A percentile compares a stretch with the other conserved stretches of the same genome.
phyloP scores from a whole-genome alignment of 2,113 vertebrate species.

The Noctilio leporinus region DNA sequence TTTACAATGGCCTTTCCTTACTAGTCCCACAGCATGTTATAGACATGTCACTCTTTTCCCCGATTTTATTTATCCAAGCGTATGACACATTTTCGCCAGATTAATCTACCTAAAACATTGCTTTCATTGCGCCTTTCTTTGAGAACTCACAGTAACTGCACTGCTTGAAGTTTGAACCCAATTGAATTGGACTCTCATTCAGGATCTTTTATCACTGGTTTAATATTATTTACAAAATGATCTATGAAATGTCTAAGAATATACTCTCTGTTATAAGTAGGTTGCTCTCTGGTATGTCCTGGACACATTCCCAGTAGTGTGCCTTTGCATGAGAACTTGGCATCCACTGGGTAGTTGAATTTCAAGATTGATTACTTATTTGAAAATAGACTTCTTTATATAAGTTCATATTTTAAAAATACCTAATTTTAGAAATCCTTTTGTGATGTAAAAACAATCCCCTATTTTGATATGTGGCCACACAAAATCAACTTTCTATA shows the following conservation, averaged over 20 bases:
- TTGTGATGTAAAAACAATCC: background rate
- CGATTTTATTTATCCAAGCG: background rate
- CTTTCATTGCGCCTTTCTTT: background rate
- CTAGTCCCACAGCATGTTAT: background rate
- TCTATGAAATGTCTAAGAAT: background rate
- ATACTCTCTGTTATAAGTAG: background rate
- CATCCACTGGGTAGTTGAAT: background rate
- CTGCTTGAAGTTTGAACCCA: background rate
- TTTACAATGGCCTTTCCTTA: background rate
- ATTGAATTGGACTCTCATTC: background rate
- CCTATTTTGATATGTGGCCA: background rate
- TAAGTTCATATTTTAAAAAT: background rate
- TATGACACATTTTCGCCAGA: background rate
- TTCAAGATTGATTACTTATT: background rate
- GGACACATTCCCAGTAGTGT: background rate
- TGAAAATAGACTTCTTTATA: background rate
- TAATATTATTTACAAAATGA: background rate
- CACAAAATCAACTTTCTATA: background rate
- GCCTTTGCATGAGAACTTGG: background rate
- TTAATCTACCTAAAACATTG: background rate
- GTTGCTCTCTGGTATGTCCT: background rate
- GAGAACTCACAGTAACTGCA: background rate
- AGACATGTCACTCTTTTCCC: background rate
- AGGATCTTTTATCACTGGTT: background rate
- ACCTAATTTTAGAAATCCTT: slow-evolving; percentile 9